Conservation (phyloP, 2,888 invertebrate genomes). For the Zeuzera pyrina region DNA sequence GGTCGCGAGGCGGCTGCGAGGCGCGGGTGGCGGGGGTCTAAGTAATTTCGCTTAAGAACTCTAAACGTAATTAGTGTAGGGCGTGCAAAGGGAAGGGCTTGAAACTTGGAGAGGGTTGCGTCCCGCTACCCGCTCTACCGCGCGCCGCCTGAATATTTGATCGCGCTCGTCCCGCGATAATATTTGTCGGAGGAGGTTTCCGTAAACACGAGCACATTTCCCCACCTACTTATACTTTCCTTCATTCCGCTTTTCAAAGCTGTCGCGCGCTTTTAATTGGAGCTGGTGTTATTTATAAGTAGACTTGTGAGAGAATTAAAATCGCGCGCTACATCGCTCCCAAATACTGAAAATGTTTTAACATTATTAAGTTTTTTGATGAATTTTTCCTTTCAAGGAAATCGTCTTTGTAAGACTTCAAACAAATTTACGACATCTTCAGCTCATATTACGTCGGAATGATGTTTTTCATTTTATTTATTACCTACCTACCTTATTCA, state of each 20-base stretch:
- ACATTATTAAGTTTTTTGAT: constrained; percentile 55
- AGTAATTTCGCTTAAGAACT: constrained; percentile 80
- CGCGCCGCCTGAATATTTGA: constrained; percentile 68
- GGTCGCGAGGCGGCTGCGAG: constrained; percentile 43
- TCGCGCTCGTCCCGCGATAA: constrained; percentile 69
- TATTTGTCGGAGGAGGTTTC: constrained; percentile 70
- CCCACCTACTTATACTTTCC: constrained; percentile 59
- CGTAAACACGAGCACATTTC: constrained; percentile 67
- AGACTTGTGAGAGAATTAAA: constrained; percentile 69
- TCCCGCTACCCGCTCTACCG: constrained; percentile 46
- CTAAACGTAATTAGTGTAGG: constrained; percentile 80
- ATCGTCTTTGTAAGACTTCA: constrained; percentile 53
- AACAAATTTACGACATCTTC: constrained; percentile 45
- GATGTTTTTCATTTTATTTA: constrained; percentile 27
- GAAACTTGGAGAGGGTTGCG: constrained; percentile 76
- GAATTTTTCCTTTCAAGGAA: constrained; percentile 49
- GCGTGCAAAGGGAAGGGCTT: constrained; percentile 76
- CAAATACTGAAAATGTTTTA: constrained; percentile 54
- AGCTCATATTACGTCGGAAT: constrained; percentile 26
- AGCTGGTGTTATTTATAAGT: constrained; percentile 60
- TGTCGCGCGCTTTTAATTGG: constrained; percentile 68
- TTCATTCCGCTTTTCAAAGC: constrained; percentile 56
- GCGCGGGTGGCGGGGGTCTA: constrained; percentile 71
- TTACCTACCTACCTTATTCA: constrained; percentile 16
- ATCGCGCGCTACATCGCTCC: constrained; percentile 56